Evolutionary conservation across 2,797 vertebrate species (phyloP).

Genomic region (Lagodon rhomboides): DNA sequence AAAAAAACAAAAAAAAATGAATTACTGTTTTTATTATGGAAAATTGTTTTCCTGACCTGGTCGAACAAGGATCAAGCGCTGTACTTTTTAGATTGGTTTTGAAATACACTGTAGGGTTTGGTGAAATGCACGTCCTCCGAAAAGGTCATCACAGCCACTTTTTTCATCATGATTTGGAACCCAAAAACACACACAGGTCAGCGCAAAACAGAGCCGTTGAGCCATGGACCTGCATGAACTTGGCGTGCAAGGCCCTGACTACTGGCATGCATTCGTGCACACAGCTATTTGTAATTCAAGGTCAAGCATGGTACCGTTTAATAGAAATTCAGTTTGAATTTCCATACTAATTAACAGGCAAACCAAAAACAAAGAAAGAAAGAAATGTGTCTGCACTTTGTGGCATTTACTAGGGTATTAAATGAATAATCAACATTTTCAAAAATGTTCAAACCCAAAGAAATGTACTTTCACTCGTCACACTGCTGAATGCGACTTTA

Average conservation of each 20-base stretch:
- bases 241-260: background rate
- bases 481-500: too few species aligned
- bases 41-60: background rate
- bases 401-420: background rate
- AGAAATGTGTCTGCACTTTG: too few species aligned
- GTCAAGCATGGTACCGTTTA: slow-evolving; percentile 7
- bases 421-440: too few species aligned
- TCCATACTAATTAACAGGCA: background rate
- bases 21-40: background rate
- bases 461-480: too few species aligned
- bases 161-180: background rate
- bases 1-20: background rate
- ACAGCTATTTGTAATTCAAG: slow-evolving; percentile 36
- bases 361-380: too few species aligned
- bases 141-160: background rate
- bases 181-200: background rate
- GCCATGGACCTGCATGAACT: slow-evolving; percentile 28
- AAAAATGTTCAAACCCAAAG: too few species aligned
- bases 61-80: background rate
- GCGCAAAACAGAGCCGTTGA: slow-evolving; percentile 12
- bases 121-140: background rate
- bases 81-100: background rate
- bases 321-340: slow-evolving; percentile 19
- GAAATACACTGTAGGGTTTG: background rate
- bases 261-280: slow-evolving; percentile 26